These are phyloP conservation scores for Agrenia bidenticulata DNA, from an alignment of 2,888 invertebrate species.

Conservation along the genomic window DNA sequence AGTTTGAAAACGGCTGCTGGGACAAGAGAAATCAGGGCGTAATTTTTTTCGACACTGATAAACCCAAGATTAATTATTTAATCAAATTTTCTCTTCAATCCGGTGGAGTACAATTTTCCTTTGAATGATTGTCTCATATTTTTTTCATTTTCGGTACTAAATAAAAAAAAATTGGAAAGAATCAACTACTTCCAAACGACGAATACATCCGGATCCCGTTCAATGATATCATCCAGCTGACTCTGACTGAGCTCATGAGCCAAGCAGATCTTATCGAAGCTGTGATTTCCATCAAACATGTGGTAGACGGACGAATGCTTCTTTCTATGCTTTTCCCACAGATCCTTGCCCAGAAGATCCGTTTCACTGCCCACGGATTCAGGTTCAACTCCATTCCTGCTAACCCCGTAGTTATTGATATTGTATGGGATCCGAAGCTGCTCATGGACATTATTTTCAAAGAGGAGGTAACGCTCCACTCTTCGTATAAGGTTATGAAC, in stretches of 20 bases:
- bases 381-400: too few species aligned
- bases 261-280: constrained; percentile 88
- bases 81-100: too few species aligned
- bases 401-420: neutral
- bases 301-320: constrained; percentile 54
- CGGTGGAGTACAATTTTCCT: too few species aligned
- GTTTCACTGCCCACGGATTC: neutral
- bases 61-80: too few species aligned
- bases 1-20: too few species aligned
- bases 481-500: constrained; percentile 78
- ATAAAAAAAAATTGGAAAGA: too few species aligned
- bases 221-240: constrained; percentile 77
- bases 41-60: too few species aligned
- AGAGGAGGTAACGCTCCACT: constrained; percentile 49
- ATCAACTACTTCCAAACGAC: constrained; percentile 75
- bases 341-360: constrained; percentile 18
- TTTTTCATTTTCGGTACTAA: too few species aligned
- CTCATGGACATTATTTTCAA: constrained; percentile 17
- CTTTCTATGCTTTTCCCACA: constrained; percentile 42
- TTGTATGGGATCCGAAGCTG: neutral
- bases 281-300: constrained; percentile 76
- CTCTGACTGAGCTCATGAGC: constrained; percentile 72
- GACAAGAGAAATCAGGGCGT: too few species aligned
- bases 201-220: constrained; percentile 77
- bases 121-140: too few species aligned